A percentile compares a stretch with the other conserved stretches of the same genome.
Evolutionary conservation across 2,888 invertebrate species (phyloP).

Genomic region (Hypercompe scribonia): DNA sequence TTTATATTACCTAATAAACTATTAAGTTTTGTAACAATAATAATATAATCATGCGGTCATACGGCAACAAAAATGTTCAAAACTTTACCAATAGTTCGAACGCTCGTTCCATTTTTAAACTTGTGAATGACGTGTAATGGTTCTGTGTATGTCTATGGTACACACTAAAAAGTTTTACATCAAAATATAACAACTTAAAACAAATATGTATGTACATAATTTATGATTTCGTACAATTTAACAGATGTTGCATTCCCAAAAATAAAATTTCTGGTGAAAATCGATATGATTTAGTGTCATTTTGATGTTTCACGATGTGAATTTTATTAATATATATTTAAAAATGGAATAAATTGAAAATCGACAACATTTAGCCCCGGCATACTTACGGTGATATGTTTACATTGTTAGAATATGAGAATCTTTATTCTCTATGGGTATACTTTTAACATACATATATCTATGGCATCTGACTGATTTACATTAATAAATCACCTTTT

Average conservation of each 20-base stretch:
- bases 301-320: not conserved
- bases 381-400: too few relatives aligned
- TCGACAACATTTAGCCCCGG: not conserved
- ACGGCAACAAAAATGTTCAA: not conserved
- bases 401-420: too few relatives aligned
- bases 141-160: constrained; percentile 8
- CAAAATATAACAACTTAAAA: not conserved
- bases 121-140: not conserved
- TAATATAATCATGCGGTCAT: not conserved
- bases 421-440: not conserved
- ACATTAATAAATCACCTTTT: not conserved
- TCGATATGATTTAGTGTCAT: not conserved
- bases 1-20: not conserved
- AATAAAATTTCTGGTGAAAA: not conserved
- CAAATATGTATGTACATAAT: not conserved
- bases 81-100: not conserved
- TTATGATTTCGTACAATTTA: constrained; percentile 21
- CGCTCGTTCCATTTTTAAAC: constrained; percentile 13
- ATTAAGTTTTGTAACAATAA: not conserved
- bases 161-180: not conserved
- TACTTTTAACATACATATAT: not conserved
- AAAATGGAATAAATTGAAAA: not conserved
- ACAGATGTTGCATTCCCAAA: not conserved
- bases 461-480: not conserved
- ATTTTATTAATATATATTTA: not conserved